Percentiles rank a stretch among this genome's conserved stretches.
Evolutionary conservation across 30 jellyfish, hydroid and myxozoan species (phyloP).

Genomic region (Pelagia noctiluca): DNA sequence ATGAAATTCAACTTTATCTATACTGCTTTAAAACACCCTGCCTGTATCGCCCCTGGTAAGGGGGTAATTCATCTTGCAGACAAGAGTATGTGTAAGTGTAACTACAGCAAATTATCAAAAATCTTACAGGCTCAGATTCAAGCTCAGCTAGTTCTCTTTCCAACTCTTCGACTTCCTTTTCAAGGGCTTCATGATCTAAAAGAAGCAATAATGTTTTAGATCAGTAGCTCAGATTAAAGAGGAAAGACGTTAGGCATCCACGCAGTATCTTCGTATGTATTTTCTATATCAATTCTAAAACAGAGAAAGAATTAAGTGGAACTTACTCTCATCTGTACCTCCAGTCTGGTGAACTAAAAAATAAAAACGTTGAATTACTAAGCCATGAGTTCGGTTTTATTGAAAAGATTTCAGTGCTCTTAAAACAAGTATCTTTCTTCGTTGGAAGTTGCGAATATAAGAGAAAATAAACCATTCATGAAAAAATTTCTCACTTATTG

Average conservation of each 20-base stretch:
- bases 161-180: slow-evolving; percentile 54
- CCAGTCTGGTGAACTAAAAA: slow-evolving; percentile 20
- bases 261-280: no score
- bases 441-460: no score
- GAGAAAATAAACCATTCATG: not conserved
- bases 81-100: not conserved
- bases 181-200: slow-evolving; percentile 60
- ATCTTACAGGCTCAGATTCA: slow-evolving; percentile 85
- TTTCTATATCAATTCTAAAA: no score
- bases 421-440: no score
- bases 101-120: not conserved
- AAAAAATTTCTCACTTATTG: slow-evolving; percentile 54
- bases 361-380: not conserved
- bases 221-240: no score
- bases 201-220: no score
- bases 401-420: no score
- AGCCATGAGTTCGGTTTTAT: not conserved
- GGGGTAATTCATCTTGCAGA: no score
- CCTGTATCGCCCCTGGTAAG: no score
- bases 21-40: no score
- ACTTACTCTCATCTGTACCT: slow-evolving; percentile 5
- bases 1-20: no score
- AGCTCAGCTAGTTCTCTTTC: slow-evolving; percentile 62
- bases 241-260: no score
- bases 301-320: not conserved